Percentiles rank a stretch among this genome's conserved stretches.
phyloP scores from a whole-genome alignment of 2,797 vertebrate genomes.

The Channallabes apus region DNA sequence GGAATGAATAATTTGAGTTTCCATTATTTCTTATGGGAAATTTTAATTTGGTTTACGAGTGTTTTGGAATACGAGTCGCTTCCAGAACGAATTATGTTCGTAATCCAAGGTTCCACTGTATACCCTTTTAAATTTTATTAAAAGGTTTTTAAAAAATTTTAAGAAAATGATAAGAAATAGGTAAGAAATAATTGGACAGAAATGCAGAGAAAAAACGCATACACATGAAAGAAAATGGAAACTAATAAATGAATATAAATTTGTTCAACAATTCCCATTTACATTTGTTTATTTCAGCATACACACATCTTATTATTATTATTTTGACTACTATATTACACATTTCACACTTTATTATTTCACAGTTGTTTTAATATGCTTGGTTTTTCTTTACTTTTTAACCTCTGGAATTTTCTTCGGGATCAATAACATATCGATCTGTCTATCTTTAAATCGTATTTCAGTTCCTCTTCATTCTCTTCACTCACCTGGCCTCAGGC shows the following conservation, averaged over 20 bases:
- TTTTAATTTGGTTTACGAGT: too few species aligned
- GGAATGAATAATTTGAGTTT: too few species aligned
- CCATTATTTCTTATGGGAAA: too few species aligned
- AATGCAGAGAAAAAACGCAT: background rate
- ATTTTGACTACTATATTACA: background rate
- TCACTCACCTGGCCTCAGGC: conserved; percentile 77
- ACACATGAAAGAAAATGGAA: background rate
- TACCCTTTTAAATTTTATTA: background rate
- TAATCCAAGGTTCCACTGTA: too few species aligned
- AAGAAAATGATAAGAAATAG: background rate
- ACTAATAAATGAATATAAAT: background rate
- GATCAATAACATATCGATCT: too few species aligned
- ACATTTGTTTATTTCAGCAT: background rate
- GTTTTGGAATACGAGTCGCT: too few species aligned
- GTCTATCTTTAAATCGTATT: background rate
- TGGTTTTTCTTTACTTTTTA: too few species aligned
- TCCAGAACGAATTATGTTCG: too few species aligned
- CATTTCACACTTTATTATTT: too few species aligned
- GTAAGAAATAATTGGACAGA: background rate
- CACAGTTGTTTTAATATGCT: too few species aligned
- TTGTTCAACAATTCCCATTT: background rate
- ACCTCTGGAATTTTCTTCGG: too few species aligned
- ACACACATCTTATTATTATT: background rate
- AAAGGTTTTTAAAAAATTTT: background rate
- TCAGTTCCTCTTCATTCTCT: background rate